Evolutionary conservation across 2,888 invertebrate species (phyloP), one percentile per base, ranked within the genome.

Genomic region (Drosophila histrio): DNA sequence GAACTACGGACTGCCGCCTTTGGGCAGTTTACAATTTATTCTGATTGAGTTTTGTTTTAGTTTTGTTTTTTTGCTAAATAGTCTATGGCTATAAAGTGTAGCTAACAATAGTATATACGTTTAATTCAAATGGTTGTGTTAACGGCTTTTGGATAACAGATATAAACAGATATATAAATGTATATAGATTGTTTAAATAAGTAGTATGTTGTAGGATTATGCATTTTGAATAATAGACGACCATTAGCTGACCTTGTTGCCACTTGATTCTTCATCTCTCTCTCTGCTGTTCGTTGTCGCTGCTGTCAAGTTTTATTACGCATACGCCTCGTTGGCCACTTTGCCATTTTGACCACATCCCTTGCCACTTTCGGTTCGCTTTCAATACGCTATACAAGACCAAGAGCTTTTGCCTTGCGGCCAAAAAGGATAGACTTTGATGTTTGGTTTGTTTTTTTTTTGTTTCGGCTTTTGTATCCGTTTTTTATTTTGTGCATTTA

Each of bases 231-330:
- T 53, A 74, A 63, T 72, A 84, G 87, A 83, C 85, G 87, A 87
- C 86, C 83, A 82, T 82, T 72, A 77, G 88, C 88, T 84, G 84
- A 84, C 84, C 84, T 84, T 87, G 77, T 80, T 84, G 80, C 47
- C 61, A 67, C 62, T 62, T 54, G 66, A 49, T 36, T 62, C 47
- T 41, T 66, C 39, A 24, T 13, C 2, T 38, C 9, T 53, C 39
- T 41, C 28, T 22, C 28, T 32, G 30, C 32, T 13, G 36, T 34
- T 38, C 41, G 46, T 36, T 44, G 46, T 70, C 44, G 78, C 63
- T 63, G 69, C 68, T 64, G 73, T 77, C 67, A 56, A 44, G 66
- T 39, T 49, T 49, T 65, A 80, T 83, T 68, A 68, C 62, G 81
- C 59, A 87, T 74, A 82, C 87, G 84, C 69, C 63, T 52, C 72